These are phyloP conservation scores for Steinernema hermaphroditum DNA, from an alignment of 2,888 invertebrate genomes.

Conservation along the genomic window DNA sequence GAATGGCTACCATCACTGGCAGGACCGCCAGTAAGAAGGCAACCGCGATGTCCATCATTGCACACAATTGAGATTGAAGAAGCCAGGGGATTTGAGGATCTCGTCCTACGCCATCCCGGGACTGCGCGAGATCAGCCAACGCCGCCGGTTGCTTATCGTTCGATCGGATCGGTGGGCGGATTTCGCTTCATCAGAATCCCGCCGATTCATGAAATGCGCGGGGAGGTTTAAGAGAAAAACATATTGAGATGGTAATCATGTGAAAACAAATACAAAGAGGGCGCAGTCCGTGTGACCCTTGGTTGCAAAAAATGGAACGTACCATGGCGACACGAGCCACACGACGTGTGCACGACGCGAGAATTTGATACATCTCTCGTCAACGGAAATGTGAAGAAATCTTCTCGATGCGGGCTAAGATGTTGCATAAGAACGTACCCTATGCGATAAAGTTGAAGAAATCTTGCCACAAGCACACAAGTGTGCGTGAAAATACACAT, in stretches of 20 bases:
- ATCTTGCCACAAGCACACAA: no score
- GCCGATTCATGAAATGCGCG: not conserved
- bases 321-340: not conserved
- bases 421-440: conserved; percentile 8
- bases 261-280: conserved; percentile 23
- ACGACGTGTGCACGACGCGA: no score
- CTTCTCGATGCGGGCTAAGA: not conserved
- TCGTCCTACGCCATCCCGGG: not conserved
- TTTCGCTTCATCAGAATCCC: conserved; percentile 12
- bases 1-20: conserved; percentile 3
- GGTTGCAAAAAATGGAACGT: conserved; percentile 28
- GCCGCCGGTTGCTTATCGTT: conserved; percentile 24
- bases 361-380: not conserved
- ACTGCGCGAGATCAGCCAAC: conserved; percentile 24
- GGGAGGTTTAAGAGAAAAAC: not conserved
- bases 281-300: conserved; percentile 16
- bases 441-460: no score
- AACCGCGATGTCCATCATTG: conserved; percentile 19
- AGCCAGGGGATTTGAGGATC: conserved; percentile 27
- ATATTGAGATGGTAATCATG: conserved; percentile 12
- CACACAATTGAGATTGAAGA: conserved; percentile 29
- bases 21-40: not conserved
- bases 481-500: no score
- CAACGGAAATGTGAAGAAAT: not conserved
- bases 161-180: conserved; percentile 15